Base-by-base conservation (phyloP, 2,797 vertebrate genomes). In the Chromis chromis region DNA sequence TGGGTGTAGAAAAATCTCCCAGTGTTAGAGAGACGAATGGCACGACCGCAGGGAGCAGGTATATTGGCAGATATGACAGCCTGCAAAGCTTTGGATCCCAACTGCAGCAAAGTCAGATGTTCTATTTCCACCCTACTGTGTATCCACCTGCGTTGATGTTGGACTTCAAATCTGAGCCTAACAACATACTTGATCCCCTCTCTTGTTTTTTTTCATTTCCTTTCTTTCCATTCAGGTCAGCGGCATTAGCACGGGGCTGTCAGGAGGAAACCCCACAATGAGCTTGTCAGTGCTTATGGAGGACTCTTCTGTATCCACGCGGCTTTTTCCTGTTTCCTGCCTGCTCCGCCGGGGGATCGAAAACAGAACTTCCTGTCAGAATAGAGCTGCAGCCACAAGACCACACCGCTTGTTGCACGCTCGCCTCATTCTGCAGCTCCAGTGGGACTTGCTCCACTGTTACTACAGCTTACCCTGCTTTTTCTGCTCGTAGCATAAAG, bases 301-400 rank as follows among this genome's bases (percentile, higher is more conserved):
- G 78, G 76, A 88, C 75, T 82, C 80, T 69, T 86, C 81, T 90
- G 73, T 77, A 75, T 88, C 84, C 84, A 85, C 81, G 33, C 7
- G 40, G 78, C 78, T 79, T 82, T 88, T 92, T 93, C 93, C 91
- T 78, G 86, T 92, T 93, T 95, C 92, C 93, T 90, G 89, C 85
- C 86, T 82, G 83, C 67, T 66, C 81, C 54, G 67, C 66, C 81
- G 79, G 92, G 85, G 85, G 90, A 88, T 88, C 53, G 53, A 89
- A 68, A 81, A 86, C 86, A 86, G 82, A 78, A 78, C 87, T 94
- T 94, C 92, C 94, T 86, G 85, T 88, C 65, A 72, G 74, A 81
- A 31, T 50, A 3, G 21, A 82, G 59, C 74, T 62, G 65, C 80
- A 79, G 79, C 84, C 76, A 83, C 69, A 75, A 61, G 83, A 88